Conservation (phyloP, 2,113 vertebrate genomes). For the Sarotherodon lohbergeri region DNA sequence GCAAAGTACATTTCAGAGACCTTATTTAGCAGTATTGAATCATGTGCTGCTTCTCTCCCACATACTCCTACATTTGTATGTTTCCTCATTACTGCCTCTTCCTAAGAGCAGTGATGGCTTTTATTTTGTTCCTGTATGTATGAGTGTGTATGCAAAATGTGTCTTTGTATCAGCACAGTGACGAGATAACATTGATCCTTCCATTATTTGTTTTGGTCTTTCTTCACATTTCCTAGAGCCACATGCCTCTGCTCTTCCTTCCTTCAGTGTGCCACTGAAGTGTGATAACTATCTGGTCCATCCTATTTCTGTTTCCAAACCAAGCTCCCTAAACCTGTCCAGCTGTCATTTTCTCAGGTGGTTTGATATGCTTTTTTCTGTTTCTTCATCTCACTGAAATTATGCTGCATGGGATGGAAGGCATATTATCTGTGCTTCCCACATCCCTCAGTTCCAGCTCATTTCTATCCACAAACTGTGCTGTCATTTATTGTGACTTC, state of each 20-base stretch:
- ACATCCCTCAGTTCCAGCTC: background rate
- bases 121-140: background rate
- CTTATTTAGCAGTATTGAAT: conserved; percentile 20
- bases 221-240: background rate
- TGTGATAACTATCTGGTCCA: background rate
- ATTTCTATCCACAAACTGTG: background rate
- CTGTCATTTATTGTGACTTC: background rate
- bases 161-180: conserved; percentile 25
- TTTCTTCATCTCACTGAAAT: conserved; percentile 7
- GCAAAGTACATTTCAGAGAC: background rate
- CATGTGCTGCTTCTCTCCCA: conserved; percentile 4
- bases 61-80: background rate
- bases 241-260: background rate
- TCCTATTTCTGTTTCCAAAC: background rate
- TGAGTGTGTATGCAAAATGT: background rate
- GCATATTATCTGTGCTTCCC: background rate
- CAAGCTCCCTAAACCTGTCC: background rate
- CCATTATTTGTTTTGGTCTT: background rate
- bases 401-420: background rate
- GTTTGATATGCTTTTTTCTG: background rate
- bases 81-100: conserved; percentile 1
- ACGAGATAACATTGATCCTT: conserved; percentile 14
- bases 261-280: background rate
- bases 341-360: background rate
- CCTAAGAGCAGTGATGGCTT: background rate